A percentile compares a stretch with the other conserved stretches of the same genome.
Evolutionary conservation across 2,888 invertebrate genomes (phyloP).

Genomic region (Xiphydria camelus): DNA sequence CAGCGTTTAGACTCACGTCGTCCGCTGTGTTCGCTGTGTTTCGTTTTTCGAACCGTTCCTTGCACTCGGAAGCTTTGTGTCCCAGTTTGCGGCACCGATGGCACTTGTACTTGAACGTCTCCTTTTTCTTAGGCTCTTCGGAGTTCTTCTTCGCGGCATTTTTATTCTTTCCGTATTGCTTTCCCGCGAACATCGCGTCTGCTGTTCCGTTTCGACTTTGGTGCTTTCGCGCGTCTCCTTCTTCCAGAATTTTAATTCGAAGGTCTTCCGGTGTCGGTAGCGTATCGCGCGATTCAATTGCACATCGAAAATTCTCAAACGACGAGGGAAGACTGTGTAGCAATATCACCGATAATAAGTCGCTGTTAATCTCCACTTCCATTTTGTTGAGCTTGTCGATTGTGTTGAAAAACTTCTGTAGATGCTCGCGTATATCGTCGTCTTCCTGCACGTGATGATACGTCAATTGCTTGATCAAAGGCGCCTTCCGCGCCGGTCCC

Average conservation of each 20-base stretch:
- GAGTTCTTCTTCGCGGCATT: not conserved
- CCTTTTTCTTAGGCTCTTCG: not conserved
- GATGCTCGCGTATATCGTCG: constrained; percentile 3
- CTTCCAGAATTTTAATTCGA: constrained; percentile 16
- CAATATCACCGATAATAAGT: constrained; percentile 8
- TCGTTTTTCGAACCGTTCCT: not conserved
- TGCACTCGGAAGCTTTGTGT: constrained; percentile 9
- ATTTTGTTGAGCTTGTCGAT: constrained; percentile 3
- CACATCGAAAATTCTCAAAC: constrained; percentile 12
- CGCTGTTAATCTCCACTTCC: constrained; percentile 3
- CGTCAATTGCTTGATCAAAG: not conserved
- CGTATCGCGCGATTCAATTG: constrained; percentile 13
- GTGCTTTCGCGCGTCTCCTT: constrained; percentile 8
- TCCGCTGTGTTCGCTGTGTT: not conserved
- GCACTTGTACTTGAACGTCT: constrained; percentile 4
- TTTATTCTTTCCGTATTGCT: not conserved
- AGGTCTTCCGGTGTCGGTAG: constrained; percentile 8
- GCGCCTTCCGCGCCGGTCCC: not conserved
- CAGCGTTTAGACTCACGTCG: not conserved
- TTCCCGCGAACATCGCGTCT: not conserved
- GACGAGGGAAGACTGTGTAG: constrained; percentile 12
- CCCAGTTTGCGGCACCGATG: not conserved
- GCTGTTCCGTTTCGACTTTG: too few relatives aligned
- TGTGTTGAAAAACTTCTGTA: constrained; percentile 6
- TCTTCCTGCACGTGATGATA: not conserved